A percentile compares a stretch with the other conserved stretches of the same genome.
phyloP scores from a whole-genome alignment of 2,888 invertebrate species.

The Apodemia duryi region DNA sequence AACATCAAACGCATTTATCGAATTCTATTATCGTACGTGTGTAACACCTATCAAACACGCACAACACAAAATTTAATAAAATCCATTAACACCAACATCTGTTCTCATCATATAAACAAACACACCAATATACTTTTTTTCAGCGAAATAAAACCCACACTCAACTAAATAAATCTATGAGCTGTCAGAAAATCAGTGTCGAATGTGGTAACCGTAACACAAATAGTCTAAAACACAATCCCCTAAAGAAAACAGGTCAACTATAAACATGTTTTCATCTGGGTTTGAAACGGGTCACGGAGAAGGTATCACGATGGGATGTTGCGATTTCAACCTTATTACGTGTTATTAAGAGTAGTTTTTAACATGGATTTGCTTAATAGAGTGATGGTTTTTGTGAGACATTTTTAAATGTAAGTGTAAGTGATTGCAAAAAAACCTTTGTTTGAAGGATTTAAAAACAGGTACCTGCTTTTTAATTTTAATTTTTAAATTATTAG shows the following conservation, averaged over 20 bases:
- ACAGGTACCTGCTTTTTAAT: neutral
- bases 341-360: neutral
- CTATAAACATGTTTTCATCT: slow-evolving; percentile 15
- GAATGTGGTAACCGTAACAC: slow-evolving; percentile 10
- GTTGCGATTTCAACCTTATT: neutral
- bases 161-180: slow-evolving; percentile 4
- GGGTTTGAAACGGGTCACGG: slow-evolving; percentile 14
- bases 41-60: neutral
- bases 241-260: slow-evolving; percentile 16
- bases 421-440: slow-evolving; percentile 1
- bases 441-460: neutral
- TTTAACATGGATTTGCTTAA: neutral
- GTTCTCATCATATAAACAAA: neutral
- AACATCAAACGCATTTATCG: neutral
- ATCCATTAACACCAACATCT: neutral
- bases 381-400: neutral
- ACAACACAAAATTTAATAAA: neutral
- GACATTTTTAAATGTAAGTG: neutral
- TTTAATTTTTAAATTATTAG: too few relatives aligned
- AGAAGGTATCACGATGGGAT: neutral
- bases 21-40: neutral
- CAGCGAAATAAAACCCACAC: slow-evolving; percentile 1
- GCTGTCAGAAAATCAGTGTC: slow-evolving; percentile 12
- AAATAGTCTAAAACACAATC: slow-evolving; percentile 12
- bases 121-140: neutral